phyloP scores from a whole-genome alignment of 1,140 invertebrate genomes.

The Melanaphis sacchari region DNA sequence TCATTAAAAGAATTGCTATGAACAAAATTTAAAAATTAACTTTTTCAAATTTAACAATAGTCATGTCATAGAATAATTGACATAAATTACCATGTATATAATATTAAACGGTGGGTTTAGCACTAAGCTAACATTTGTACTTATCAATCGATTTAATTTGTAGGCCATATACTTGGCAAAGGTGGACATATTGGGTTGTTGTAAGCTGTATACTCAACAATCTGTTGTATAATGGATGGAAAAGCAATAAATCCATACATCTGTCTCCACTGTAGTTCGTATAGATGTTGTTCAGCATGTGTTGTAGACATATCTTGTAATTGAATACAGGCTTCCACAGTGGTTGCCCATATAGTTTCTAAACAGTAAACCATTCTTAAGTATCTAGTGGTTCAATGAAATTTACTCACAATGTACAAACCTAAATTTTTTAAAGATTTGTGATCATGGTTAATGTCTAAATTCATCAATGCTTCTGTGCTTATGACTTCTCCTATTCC shows the following conservation, averaged over 20 bases:
- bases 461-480: slow-evolving; percentile 62
- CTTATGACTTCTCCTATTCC: slow-evolving; percentile 62
- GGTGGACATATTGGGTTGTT: slow-evolving; percentile 43
- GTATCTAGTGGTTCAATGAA: not conserved
- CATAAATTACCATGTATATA: slow-evolving; percentile 30
- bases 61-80: slow-evolving; percentile 28
- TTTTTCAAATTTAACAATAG: not conserved
- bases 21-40: not conserved
- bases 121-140: slow-evolving; percentile 37
- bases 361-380: slow-evolving; percentile 52
- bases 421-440: slow-evolving; percentile 62
- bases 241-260: slow-evolving; percentile 60
- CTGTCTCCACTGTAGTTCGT: slow-evolving; percentile 62
- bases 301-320: slow-evolving; percentile 61
- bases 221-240: slow-evolving; percentile 60
- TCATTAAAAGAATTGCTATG: not conserved
- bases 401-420: slow-evolving; percentile 47
- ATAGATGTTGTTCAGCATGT: slow-evolving; percentile 60
- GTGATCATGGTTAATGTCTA: slow-evolving; percentile 62
- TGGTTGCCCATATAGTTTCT: slow-evolving; percentile 63
- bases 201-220: slow-evolving; percentile 59
- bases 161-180: slow-evolving; percentile 48
- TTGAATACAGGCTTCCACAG: slow-evolving; percentile 62
- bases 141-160: slow-evolving; percentile 40
- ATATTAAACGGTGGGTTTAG: slow-evolving; percentile 36